Percentiles rank a stretch among this genome's conserved stretches.
These are phyloP conservation scores for Nebria brevicollis DNA, from an alignment of 2,888 invertebrate genomes.

Conservation along the genomic window DNA sequence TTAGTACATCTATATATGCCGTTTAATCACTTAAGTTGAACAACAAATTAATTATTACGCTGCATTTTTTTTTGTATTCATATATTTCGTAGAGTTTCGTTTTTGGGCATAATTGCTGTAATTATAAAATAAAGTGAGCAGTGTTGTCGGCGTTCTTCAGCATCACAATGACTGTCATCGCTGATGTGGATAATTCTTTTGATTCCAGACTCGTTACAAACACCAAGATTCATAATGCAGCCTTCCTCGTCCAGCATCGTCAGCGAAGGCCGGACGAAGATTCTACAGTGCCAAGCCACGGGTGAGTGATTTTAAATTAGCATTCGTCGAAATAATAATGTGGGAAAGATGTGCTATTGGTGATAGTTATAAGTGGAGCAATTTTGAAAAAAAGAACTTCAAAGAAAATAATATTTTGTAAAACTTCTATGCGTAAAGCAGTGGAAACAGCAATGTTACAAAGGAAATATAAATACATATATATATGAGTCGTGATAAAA, in stretches of 20 bases:
- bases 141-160: not conserved
- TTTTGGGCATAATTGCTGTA: too few relatives aligned
- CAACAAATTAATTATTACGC: too few relatives aligned
- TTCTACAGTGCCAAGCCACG: conserved; percentile 90
- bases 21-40: not conserved
- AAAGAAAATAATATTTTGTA: not conserved
- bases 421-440: not conserved
- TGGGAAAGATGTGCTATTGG: not conserved
- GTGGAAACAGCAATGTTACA: not conserved
- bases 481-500: not conserved
- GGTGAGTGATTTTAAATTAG: conserved; percentile 69
- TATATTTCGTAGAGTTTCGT: too few relatives aligned
- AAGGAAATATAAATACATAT: not conserved
- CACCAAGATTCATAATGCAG: conserved; percentile 87
- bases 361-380: not conserved
- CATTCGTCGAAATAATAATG: not conserved
- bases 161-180: not conserved
- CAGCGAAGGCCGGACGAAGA: conserved; percentile 88
- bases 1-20: not conserved
- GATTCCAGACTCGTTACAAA: conserved; percentile 74
- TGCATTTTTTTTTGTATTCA: too few relatives aligned
- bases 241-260: conserved; percentile 88
- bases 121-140: too few relatives aligned
- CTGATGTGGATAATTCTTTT: conserved; percentile 49
- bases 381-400: not conserved